These are phyloP conservation scores for Dromiciops gliroides DNA, from an alignment of 2,113 vertebrate species.

Conservation along the genomic window DNA sequence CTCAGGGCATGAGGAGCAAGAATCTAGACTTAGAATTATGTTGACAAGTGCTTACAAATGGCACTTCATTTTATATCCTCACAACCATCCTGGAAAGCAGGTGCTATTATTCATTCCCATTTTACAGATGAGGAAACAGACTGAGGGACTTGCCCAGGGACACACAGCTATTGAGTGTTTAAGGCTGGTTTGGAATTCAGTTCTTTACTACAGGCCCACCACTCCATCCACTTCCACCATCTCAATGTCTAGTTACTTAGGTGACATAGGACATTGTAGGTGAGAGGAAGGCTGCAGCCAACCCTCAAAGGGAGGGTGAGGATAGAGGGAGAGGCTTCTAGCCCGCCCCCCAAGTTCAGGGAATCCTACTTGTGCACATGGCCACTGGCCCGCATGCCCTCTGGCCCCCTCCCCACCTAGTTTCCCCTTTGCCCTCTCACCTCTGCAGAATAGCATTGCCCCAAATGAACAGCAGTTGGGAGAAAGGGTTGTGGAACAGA, in stretches of 20 bases:
- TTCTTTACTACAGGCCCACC: neutral
- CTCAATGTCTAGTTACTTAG: neutral
- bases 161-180: neutral
- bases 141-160: neutral
- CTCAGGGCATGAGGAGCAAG: neutral
- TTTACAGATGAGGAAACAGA: neutral
- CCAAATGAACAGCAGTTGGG: conserved; percentile 76
- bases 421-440: conserved; percentile 34
- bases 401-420: no score
- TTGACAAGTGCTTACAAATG: neutral
- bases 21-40: neutral
- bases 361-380: neutral
- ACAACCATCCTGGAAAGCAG: neutral
- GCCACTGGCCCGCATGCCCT: neutral
- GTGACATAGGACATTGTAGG: neutral
- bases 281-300: neutral
- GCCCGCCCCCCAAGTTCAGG: neutral
- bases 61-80: neutral
- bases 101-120: neutral
- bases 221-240: neutral
- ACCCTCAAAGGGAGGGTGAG: neutral
- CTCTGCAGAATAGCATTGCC: conserved; percentile 80
- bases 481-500: conserved; percentile 70
- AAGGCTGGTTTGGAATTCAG: neutral
- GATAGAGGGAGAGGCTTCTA: neutral